Evolutionary conservation across 1,140 invertebrate genomes (phyloP).

Genomic region (Ostrea edulis): DNA sequence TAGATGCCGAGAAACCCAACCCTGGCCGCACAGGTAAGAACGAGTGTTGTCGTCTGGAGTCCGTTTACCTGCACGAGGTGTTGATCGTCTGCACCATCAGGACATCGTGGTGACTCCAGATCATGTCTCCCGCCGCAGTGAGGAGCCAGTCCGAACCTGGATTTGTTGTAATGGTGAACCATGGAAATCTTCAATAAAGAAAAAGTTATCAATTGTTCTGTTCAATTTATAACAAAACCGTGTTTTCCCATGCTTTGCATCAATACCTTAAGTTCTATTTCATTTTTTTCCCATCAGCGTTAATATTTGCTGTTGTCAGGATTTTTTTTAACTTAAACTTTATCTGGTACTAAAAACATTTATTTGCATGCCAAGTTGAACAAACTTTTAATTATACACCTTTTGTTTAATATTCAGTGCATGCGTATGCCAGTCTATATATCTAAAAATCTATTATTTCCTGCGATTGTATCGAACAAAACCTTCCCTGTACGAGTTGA

Average conservation of each 20-base stretch:
- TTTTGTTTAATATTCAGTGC: neutral
- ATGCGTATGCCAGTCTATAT: neutral
- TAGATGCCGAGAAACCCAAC: neutral
- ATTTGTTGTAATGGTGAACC: neutral
- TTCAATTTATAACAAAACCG: too few relatives aligned
- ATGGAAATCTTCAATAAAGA: too few relatives aligned
- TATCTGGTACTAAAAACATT: too few relatives aligned
- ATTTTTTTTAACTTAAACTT: neutral
- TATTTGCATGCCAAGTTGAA: neutral
- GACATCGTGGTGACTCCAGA: neutral
- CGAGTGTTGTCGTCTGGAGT: neutral
- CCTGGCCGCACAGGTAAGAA: neutral
- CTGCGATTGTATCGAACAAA: constrained; percentile 32
- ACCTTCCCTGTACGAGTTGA: neutral
- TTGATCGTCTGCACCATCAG: constrained; percentile 5
- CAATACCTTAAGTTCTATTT: neutral
- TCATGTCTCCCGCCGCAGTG: neutral
- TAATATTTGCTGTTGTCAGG: neutral
- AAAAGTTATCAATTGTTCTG: too few relatives aligned
- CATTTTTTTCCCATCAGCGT: neutral
- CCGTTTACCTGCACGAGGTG: constrained; percentile 8
- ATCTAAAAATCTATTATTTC: constrained; percentile 28
- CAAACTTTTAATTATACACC: neutral
- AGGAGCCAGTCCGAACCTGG: neutral
- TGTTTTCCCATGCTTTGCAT: too few relatives aligned